These are phyloP conservation scores for Synergus japonicus DNA, from an alignment of 2,888 invertebrate species.

Conservation along the genomic window DNA sequence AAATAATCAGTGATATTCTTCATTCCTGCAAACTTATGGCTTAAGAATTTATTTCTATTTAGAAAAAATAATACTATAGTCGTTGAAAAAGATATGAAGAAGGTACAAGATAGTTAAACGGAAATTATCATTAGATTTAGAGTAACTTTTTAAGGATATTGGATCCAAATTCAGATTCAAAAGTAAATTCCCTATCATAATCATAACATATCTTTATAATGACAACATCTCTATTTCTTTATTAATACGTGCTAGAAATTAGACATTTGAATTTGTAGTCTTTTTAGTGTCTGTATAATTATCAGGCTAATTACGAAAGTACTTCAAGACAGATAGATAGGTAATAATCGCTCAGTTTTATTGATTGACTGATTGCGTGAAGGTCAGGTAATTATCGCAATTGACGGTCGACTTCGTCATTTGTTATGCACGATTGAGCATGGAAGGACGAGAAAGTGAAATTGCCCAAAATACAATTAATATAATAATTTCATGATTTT, in stretches of 20 bases:
- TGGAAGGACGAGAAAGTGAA: not conserved
- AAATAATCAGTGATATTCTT: not conserved
- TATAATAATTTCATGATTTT: not conserved
- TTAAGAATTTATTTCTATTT: not conserved
- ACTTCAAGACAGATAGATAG: not conserved
- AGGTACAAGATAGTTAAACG: not conserved
- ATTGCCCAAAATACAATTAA: not conserved
- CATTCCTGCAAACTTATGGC: not conserved
- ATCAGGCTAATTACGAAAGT: not conserved
- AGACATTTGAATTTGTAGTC: not conserved
- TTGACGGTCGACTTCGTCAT: constrained; percentile 1
- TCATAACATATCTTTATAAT: not conserved
- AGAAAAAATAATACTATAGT: not conserved
- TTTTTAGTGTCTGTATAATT: not conserved
- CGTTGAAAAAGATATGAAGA: not conserved
- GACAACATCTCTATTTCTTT: not conserved
- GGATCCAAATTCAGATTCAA: too few species aligned
- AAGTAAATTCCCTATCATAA: too few species aligned
- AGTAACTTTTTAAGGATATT: not conserved
- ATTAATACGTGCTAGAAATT: not conserved
- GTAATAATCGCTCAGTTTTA: not conserved
- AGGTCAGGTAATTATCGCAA: constrained; percentile 21
- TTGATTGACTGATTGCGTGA: not conserved
- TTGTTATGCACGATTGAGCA: not conserved
- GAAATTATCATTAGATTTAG: not conserved